Conservation (phyloP, 2,797 vertebrate species). For the Pipistrellus pygmaeus region DNA sequence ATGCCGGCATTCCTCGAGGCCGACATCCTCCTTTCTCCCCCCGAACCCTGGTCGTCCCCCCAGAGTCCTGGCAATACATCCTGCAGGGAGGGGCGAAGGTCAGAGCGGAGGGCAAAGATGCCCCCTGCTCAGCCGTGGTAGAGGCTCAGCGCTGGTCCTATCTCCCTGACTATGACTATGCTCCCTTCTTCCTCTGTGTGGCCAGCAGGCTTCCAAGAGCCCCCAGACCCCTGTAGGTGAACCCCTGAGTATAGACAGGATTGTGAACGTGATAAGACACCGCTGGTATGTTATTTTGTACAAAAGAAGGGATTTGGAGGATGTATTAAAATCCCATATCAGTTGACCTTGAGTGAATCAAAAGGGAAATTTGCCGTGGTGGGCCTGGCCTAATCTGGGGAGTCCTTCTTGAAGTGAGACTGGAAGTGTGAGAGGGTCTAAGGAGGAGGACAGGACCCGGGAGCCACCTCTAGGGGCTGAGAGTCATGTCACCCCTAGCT, state of each 20-base stretch:
- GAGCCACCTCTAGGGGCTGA: neutral
- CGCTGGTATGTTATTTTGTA: neutral
- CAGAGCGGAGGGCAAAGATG: fast-evolving
- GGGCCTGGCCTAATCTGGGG: neutral
- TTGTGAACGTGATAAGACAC: neutral
- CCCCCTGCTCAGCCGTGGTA: fast-evolving
- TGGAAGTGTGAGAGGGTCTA: neutral
- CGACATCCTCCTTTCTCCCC: neutral
- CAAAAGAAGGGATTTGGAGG: neutral
- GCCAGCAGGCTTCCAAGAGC: neutral
- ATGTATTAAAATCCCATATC: neutral
- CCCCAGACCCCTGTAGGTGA: neutral
- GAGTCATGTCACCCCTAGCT: fast-evolving
- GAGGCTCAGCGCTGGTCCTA: fast-evolving
- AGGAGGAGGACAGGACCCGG: neutral
- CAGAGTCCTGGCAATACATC: neutral
- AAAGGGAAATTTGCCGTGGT: neutral
- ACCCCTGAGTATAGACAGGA: neutral
- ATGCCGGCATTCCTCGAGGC: fast-evolving
- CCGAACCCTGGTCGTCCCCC: no score
- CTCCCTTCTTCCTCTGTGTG: neutral
- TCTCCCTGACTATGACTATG: neutral
- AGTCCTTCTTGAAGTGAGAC: neutral
- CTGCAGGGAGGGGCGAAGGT: fast-evolving
- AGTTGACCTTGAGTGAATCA: neutral